Conservation (phyloP, 2,113 vertebrate species). For the Mobula hypostoma region DNA sequence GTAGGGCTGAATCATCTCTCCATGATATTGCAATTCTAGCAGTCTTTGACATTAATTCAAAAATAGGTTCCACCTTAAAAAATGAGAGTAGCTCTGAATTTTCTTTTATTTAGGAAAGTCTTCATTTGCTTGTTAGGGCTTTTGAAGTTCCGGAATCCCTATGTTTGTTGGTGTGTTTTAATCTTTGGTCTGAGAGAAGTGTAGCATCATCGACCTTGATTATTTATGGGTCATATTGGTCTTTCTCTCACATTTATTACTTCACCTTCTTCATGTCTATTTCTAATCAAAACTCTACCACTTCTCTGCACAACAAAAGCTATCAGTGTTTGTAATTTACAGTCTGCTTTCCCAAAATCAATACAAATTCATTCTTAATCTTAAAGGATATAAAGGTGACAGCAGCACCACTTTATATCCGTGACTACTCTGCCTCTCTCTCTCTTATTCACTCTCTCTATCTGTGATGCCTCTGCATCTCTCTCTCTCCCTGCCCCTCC, state of each 20-base stretch:
- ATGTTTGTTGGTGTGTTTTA: background rate
- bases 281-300: conserved; percentile 3
- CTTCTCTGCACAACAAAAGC: background rate
- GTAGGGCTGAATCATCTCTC: too few relatives aligned
- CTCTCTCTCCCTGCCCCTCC: background rate
- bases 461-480: background rate
- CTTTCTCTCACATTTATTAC: conserved; percentile 4
- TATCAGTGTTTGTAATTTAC: background rate
- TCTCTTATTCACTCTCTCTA: background rate
- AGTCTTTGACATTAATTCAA: too few relatives aligned
- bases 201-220: background rate
- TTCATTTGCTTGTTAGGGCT: background rate
- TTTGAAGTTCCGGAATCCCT: background rate
- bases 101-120: background rate
- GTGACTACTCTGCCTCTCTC: background rate
- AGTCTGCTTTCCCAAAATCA: background rate
- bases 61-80: too few relatives aligned
- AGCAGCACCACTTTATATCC: too few relatives aligned
- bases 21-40: too few relatives aligned
- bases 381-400: conserved; percentile 29
- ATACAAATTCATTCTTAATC: conserved; percentile 36
- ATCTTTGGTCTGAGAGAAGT: background rate
- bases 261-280: background rate
- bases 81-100: too few relatives aligned
- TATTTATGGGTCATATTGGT: background rate